Evolutionary conservation across 2,113 vertebrate species (phyloP).

Genomic region (Equus przewalskii): DNA sequence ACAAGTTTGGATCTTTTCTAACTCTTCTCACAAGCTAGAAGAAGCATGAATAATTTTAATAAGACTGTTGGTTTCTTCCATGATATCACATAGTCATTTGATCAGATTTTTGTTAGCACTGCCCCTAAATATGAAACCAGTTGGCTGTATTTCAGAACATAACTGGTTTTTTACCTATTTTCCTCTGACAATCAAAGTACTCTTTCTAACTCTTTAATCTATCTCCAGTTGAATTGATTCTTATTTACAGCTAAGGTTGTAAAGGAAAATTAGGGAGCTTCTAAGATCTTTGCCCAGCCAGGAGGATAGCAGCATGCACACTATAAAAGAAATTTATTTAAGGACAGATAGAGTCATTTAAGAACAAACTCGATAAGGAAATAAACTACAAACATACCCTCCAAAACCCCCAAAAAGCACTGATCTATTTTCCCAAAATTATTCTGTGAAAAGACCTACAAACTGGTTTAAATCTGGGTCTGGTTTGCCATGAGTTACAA

Average conservation of each 20-base stretch:
- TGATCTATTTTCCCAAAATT: constrained; percentile 63
- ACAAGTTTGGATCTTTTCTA: not conserved
- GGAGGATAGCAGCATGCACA: not conserved
- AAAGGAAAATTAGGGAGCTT: not conserved
- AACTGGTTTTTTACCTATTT: not conserved
- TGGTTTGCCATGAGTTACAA: constrained; percentile 76
- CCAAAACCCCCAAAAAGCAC: not conserved
- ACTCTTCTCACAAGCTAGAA: not conserved
- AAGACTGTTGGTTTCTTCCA: not conserved
- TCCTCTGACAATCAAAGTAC: not conserved
- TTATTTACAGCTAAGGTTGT: not conserved
- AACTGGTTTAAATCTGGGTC: constrained; percentile 76
- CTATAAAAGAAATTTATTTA: not conserved
- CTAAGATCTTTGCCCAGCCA: not conserved
- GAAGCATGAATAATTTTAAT: constrained; percentile 7
- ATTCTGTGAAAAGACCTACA: constrained; percentile 49
- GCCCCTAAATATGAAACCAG: not conserved
- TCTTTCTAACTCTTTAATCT: not conserved
- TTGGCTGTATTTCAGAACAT: not conserved
- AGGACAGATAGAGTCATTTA: constrained; percentile 33
- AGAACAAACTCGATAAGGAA: not conserved
- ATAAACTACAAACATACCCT: not conserved
- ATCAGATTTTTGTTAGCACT: not conserved
- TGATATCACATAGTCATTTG: not conserved
- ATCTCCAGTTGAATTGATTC: constrained; percentile 7